A percentile compares a stretch with the other conserved stretches of the same genome.
phyloP scores from a whole-genome alignment of 1,140 invertebrate genomes.

The Neodiprion virginianus region DNA sequence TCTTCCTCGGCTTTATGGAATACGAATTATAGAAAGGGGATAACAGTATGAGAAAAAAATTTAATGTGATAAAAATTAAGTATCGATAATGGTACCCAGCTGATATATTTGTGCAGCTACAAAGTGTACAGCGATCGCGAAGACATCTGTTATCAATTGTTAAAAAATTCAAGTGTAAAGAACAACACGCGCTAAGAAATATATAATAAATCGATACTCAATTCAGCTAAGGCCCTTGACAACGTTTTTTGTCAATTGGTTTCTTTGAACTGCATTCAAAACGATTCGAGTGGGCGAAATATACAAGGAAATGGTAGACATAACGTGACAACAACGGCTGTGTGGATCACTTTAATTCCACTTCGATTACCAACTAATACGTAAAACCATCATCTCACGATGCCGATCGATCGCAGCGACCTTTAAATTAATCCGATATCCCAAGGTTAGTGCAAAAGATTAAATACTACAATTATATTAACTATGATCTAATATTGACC shows the following conservation, averaged over 20 bases:
- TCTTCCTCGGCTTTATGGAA: not conserved
- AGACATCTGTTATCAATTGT: not conserved
- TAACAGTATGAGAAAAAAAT: not conserved
- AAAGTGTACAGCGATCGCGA: no score
- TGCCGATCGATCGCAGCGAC: not conserved
- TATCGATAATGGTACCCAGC: no score
- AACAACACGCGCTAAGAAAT: not conserved
- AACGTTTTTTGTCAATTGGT: not conserved
- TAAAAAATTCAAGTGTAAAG: not conserved
- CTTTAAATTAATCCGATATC: not conserved
- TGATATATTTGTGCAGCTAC: no score
- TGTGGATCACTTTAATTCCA: slow-evolving; percentile 20
- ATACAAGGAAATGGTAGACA: slow-evolving; percentile 22
- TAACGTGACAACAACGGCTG: slow-evolving; percentile 17
- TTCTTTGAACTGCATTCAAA: not conserved
- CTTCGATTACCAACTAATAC: not conserved
- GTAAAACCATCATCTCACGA: not conserved
- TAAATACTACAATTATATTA: no score
- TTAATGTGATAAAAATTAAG: not conserved
- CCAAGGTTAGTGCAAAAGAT: not conserved
- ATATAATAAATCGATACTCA: not conserved
- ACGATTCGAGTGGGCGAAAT: not conserved
- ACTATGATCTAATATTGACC: no score
- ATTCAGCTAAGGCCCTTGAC: not conserved
- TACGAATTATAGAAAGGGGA: not conserved